phyloP scores from a whole-genome alignment of 2,113 vertebrate species.

The Tringa solitaria region DNA sequence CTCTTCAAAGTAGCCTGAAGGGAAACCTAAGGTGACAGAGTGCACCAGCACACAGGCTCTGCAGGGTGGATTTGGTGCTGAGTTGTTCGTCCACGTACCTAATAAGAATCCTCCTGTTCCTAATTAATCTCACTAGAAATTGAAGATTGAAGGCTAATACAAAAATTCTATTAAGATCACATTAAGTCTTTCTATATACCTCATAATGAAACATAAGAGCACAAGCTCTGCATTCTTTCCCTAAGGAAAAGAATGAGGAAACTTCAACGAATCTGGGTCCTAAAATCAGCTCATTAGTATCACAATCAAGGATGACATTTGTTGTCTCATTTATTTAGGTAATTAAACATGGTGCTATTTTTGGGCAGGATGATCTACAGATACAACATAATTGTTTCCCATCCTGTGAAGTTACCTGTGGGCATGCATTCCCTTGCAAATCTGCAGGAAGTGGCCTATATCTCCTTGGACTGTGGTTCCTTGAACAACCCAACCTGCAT shows the following conservation, averaged over 20 bases:
- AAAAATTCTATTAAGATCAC: not conserved
- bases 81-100: not conserved
- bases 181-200: not conserved
- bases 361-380: not conserved
- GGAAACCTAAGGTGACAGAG: not conserved
- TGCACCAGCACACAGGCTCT: not conserved
- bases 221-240: not conserved
- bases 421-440: not conserved
- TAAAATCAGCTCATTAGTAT: not conserved
- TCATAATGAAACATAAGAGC: not conserved
- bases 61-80: not conserved
- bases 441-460: not conserved
- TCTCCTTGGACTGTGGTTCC: not conserved
- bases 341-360: not conserved
- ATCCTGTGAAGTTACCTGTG: not conserved
- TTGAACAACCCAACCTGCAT: not conserved
- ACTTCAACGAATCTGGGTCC: not conserved
- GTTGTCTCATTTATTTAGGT: not conserved
- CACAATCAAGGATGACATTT: not conserved
- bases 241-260: not conserved
- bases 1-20: not conserved
- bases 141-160: not conserved
- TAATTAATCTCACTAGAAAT: not conserved
- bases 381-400: not conserved
- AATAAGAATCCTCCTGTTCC: not conserved